Base-by-base conservation (phyloP, 2,113 vertebrate species). In the Prunella fulvescens region DNA sequence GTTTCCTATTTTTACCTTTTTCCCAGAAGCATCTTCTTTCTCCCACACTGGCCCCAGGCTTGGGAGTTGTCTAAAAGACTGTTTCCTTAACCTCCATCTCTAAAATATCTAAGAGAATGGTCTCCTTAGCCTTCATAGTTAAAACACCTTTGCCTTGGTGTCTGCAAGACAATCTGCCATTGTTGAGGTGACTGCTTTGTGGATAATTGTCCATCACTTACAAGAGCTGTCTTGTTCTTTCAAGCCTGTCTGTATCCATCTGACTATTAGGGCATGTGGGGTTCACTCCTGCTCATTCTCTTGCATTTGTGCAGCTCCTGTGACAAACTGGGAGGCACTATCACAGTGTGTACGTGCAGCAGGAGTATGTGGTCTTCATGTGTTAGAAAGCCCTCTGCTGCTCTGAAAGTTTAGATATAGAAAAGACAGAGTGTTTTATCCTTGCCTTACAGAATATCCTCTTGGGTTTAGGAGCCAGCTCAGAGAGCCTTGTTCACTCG, bases 401-500 rank as follows among this genome's bases (percentile, higher is more conserved):
- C 58, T 86, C 54, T 86, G 64, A 51, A 90, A 92, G 62, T 90
- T 94, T 90, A 86, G 87, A 73, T 81, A 74, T 11, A 83, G 74
- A 81, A 90, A 96, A 90, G 67, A 35, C 53, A 88, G 67, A 71
- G 47, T 33, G 8, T 86, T 95, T 94, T 88, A 88, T 93, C 82
- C 88, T 92, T 92, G 67, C 71, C 58, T 86, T 78, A 92, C 50
- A 83, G 88, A 95, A 92, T 83, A 95, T 70, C 94, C 79, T 58
- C 60, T 77, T 94, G 82, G 86, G 86, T 96, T 94, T 94, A 88
- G 72, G 56, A 96, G 64, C 45, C 80, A 88, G 90, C 80, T 97
- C 80, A 70, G 82, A 86, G 58, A n/a, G 44, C 48, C 54, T 66
- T 90, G 71, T 88, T 92, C 58, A 50, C 47, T 91, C 0, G 47